Evolutionary conservation across 2,888 invertebrate genomes (phyloP).

Genomic region (Parascotia fuliginaria): DNA sequence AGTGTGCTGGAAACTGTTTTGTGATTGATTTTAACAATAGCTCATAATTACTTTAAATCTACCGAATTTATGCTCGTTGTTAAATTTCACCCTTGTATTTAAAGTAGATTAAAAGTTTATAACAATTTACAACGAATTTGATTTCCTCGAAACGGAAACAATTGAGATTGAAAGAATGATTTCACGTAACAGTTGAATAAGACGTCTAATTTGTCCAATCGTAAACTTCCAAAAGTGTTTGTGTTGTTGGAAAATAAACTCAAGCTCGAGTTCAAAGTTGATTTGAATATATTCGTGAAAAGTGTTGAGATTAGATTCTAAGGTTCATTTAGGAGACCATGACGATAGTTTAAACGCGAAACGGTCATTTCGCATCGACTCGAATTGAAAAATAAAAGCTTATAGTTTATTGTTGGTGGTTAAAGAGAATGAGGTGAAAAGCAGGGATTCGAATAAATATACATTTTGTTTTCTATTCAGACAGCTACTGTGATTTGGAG

Average conservation of each 20-base stretch:
- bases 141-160: conserved; percentile 36
- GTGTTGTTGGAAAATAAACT: conserved; percentile 26
- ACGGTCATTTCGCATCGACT: conserved; percentile 30
- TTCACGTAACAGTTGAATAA: conserved; percentile 35
- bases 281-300: conserved; percentile 10
- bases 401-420: conserved; percentile 17
- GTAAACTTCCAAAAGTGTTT: conserved; percentile 21
- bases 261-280: conserved; percentile 21
- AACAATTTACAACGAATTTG: conserved; percentile 24
- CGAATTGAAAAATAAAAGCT: conserved; percentile 35
- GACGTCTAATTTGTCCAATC: conserved; percentile 39
- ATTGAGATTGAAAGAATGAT: conserved; percentile 39
- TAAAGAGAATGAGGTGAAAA: conserved; percentile 21
- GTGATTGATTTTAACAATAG: conserved; percentile 43
- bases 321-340: conserved; percentile 31
- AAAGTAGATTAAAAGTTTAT: conserved; percentile 29
- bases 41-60: conserved; percentile 31
- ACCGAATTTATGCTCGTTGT: conserved; percentile 12
- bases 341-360: conserved; percentile 43
- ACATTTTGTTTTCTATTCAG: conserved; percentile 67
- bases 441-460: conserved; percentile 40
- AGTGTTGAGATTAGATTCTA: conserved; percentile 20
- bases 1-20: conserved; percentile 17
- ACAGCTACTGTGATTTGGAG: conserved; percentile 70
- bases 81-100: conserved; percentile 13